These are phyloP conservation scores for Rhodeus uyekii DNA, from an alignment of 2,797 vertebrate genomes.

Conservation along the genomic window DNA sequence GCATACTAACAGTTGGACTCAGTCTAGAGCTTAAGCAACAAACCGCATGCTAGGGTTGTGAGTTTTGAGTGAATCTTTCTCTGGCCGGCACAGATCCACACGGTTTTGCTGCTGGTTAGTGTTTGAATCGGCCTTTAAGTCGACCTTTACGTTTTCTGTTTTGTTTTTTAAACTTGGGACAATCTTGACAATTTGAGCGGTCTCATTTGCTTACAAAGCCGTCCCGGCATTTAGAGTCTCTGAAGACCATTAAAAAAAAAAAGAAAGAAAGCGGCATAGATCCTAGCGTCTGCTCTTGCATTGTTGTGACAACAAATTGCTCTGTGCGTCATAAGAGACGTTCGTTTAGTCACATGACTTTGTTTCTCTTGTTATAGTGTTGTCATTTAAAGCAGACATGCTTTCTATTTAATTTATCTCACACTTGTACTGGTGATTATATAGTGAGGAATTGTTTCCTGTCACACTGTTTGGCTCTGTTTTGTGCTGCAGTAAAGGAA, in stretches of 20 bases:
- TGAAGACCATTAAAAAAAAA: neutral
- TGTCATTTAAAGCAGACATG: neutral
- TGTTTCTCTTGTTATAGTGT: slow-evolving; percentile 1
- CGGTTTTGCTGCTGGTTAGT: neutral
- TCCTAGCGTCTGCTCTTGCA: neutral
- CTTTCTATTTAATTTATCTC: neutral
- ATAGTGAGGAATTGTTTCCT: neutral
- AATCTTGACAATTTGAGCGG: neutral
- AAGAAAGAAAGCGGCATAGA: neutral
- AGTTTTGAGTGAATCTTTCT: neutral
- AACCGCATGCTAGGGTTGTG: neutral
- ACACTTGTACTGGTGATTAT: neutral
- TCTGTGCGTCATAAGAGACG: neutral
- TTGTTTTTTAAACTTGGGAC: too few species aligned
- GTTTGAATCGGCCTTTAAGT: neutral
- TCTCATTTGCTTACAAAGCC: neutral
- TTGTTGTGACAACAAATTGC: neutral
- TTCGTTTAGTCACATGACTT: neutral
- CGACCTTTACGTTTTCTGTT: too few species aligned
- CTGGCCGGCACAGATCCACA: neutral
- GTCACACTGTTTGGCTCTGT: neutral
- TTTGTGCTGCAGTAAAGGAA: neutral
- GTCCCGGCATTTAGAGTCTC: neutral
- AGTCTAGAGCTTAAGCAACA: neutral
- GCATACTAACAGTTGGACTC: neutral